Evolutionary conservation across 2,888 invertebrate species (phyloP), one percentile per base, ranked within the genome.

Genomic region (Volucella inflata): DNA sequence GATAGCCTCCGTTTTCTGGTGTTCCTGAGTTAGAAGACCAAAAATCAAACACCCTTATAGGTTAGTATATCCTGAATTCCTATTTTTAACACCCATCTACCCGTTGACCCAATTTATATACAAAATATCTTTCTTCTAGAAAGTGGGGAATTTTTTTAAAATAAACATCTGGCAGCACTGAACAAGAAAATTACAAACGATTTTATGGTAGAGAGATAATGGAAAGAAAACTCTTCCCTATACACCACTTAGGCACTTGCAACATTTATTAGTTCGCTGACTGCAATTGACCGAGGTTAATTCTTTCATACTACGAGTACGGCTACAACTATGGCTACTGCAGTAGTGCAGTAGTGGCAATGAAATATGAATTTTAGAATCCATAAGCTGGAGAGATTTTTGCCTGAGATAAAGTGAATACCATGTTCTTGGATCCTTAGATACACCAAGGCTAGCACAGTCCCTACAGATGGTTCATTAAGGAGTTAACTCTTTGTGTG

Each of bases 231-330:
- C 68, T 50, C 40, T 48, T 72, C 36, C 46, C 59, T 46, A 48
- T n/a, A 16, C 44, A 12, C 36, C 72, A 72, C 72, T 72, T 79
- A 42, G 51, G 76, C 81, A 77, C 71, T 85, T 85, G 81, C 81
- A 77, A 62, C 85, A 72, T 85, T 81, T 80, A 85, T 76, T 76
- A 81, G 80, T 85, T 85, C 81, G 81, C 85, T 81, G 85, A 85
- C 85, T 85, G 76, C 85, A 85, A 77, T 85, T 85, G 81, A 81
- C 85, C 85, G 85, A 62, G 80, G 85, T 81, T 81, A 67, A 83
- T 72, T 76, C 76, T 38, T 70, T 67, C 67, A 17, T 74, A 14
- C 8, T 30, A 8, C 8, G 0, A 12, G 21, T 46, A 8, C 40
- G 8, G 16, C 21, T 53, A 8, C n/a, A n/a, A n/a, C 42, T 30